Conservation (phyloP, 2,888 invertebrate genomes). For the Mesorhabditis spiculigera region DNA sequence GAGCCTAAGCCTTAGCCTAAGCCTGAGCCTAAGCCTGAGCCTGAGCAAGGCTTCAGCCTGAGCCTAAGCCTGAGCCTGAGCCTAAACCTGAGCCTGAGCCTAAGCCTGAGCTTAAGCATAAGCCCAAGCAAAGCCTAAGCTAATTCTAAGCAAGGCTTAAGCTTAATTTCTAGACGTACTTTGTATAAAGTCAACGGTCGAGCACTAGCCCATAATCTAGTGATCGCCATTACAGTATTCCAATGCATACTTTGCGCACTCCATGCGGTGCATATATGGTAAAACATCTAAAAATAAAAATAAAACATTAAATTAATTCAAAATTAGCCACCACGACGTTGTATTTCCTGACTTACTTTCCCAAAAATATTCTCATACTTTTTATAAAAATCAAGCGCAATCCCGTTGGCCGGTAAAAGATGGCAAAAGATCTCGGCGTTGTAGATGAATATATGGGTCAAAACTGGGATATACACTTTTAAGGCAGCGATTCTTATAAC, state of each 20-base stretch:
- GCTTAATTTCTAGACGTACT: neutral
- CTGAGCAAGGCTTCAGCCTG: neutral
- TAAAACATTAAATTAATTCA: neutral
- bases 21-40: conserved; percentile 6
- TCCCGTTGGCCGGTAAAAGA: neutral
- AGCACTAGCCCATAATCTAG: neutral
- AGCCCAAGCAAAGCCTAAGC: conserved; percentile 1
- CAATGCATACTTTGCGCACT: neutral
- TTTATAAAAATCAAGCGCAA: neutral
- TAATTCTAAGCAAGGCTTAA: too few relatives aligned
- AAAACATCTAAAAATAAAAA: neutral
- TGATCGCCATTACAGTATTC: neutral
- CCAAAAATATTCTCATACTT: conserved; percentile 1
- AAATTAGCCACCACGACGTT: neutral
- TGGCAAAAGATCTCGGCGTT: neutral
- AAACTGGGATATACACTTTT: neutral
- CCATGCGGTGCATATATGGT: neutral
- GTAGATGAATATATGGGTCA: neutral
- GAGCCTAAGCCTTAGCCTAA: conserved; percentile 5
- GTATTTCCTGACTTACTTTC: neutral
- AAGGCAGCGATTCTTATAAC: neutral
- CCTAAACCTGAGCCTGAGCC: conserved; percentile 1
- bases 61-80: neutral
- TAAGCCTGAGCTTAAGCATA: conserved; percentile 4
- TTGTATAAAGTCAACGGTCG: neutral